These are phyloP conservation scores for Lethenteron camtschaticum DNA, from an alignment of 2,113 vertebrate species.

Conservation along the genomic window DNA sequence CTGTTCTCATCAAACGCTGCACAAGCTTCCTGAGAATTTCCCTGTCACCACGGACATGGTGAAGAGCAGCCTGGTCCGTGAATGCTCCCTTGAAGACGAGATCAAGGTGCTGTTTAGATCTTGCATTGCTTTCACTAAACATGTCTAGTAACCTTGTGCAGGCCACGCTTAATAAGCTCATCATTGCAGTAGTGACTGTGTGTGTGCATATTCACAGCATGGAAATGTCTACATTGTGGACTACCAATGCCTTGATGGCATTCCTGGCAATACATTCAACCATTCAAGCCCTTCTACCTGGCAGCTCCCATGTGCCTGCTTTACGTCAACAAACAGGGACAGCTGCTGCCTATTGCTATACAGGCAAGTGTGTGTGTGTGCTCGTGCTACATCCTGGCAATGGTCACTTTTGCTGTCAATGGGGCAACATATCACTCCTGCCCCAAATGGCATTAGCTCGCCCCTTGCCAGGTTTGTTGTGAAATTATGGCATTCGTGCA, in stretches of 20 bases:
- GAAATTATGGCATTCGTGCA: too few species aligned
- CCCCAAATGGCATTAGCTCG: too few species aligned
- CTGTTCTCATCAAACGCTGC: slow-evolving; percentile 55
- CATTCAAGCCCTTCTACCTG: slow-evolving; percentile 63
- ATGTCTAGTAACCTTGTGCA: too few species aligned
- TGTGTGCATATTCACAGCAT: slow-evolving; percentile 22
- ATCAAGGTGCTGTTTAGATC: slow-evolving; percentile 29
- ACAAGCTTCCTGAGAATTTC: slow-evolving; percentile 53
- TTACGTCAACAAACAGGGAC: slow-evolving; percentile 59
- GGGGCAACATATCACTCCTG: too few species aligned
- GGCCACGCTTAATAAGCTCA: too few species aligned
- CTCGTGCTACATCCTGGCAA: neutral
- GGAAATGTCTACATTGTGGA: slow-evolving; percentile 78
- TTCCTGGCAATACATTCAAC: slow-evolving; percentile 59
- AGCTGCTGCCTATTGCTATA: slow-evolving; percentile 79
- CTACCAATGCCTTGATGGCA: slow-evolving; percentile 49
- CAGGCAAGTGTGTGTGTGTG: slow-evolving; percentile 44
- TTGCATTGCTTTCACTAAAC: neutral
- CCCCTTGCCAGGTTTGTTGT: too few species aligned
- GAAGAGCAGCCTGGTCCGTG: slow-evolving; percentile 53
- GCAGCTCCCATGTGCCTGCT: slow-evolving; percentile 68
- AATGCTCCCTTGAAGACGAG: slow-evolving; percentile 59
- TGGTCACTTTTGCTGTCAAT: too few species aligned
- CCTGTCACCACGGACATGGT: slow-evolving; percentile 72
- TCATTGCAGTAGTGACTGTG: slow-evolving; percentile 16